Evolutionary conservation across 1,140 invertebrate genomes (phyloP).

Genomic region (Bicyclus anynana): DNA sequence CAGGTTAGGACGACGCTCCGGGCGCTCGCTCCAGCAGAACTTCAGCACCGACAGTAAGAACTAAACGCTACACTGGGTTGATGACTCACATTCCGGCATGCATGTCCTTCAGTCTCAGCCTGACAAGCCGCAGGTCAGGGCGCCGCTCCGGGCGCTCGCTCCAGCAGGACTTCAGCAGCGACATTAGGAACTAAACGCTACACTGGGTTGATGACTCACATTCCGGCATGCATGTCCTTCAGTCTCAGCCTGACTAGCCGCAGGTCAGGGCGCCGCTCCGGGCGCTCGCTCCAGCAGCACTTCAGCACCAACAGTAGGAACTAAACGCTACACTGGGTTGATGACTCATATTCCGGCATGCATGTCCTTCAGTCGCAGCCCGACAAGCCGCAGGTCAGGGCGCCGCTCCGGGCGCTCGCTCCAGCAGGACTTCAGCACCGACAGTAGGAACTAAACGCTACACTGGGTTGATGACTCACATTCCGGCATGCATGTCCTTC

Average conservation of each 20-base stretch:
- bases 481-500: conserved; percentile 86
- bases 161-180: conserved; percentile 87
- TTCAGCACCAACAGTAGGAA: conserved; percentile 84
- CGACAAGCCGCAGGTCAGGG: conserved; percentile 84
- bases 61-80: no score
- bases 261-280: conserved; percentile 84
- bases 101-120: conserved; percentile 85
- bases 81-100: conserved; percentile 82
- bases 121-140: conserved; percentile 84
- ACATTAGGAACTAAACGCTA: no score
- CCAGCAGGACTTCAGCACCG: conserved; percentile 87
- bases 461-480: conserved; percentile 80
- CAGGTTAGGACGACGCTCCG: conserved; percentile 84
- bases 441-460: conserved; percentile 80
- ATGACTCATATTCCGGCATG: conserved; percentile 82
- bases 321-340: no score
- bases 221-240: conserved; percentile 86
- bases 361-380: conserved; percentile 85
- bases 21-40: conserved; percentile 87
- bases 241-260: conserved; percentile 82
- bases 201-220: conserved; percentile 80
- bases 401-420: conserved; percentile 84
- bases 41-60: conserved; percentile 84
- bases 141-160: conserved; percentile 84
- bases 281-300: conserved; percentile 87